A percentile compares a stretch with the other conserved stretches of the same genome.
Evolutionary conservation across 2,888 invertebrate species (phyloP).

Genomic region (Xanthorhoe designata): DNA sequence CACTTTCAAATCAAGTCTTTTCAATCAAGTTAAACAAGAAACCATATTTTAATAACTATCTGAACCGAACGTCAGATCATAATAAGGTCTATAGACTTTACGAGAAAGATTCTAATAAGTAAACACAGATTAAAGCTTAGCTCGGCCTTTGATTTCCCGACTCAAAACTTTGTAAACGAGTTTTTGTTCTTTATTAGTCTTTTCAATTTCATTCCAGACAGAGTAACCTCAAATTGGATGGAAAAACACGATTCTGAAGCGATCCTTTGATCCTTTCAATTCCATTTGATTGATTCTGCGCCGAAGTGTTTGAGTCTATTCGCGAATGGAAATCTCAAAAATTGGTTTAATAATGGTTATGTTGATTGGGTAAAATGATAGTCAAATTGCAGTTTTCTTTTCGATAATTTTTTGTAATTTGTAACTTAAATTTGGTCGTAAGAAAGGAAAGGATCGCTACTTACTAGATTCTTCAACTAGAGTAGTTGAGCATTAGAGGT

Average conservation of each 20-base stretch:
- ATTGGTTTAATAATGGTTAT: conserved; percentile 1
- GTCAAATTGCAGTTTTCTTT: too few species aligned
- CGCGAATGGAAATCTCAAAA: neutral
- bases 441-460: too few species aligned
- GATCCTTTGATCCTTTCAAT: conserved; percentile 37
- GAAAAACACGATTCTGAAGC: conserved; percentile 32
- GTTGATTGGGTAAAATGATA: neutral
- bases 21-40: too few species aligned
- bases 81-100: neutral
- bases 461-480: too few species aligned
- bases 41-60: neutral
- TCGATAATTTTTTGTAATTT: too few species aligned
- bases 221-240: conserved; percentile 37
- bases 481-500: too few species aligned
- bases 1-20: too few species aligned
- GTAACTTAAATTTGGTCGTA: too few species aligned
- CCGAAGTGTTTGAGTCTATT: conserved; percentile 33
- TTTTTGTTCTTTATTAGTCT: conserved; percentile 16
- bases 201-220: conserved; percentile 23
- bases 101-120: neutral
- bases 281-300: conserved; percentile 37
- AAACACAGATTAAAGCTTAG: neutral
- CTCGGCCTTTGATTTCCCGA: conserved; percentile 12
- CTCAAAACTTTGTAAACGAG: conserved; percentile 12
- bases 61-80: neutral